Evolutionary conservation across 1,140 invertebrate genomes (phyloP).

Genomic region (Papilio helenus): DNA sequence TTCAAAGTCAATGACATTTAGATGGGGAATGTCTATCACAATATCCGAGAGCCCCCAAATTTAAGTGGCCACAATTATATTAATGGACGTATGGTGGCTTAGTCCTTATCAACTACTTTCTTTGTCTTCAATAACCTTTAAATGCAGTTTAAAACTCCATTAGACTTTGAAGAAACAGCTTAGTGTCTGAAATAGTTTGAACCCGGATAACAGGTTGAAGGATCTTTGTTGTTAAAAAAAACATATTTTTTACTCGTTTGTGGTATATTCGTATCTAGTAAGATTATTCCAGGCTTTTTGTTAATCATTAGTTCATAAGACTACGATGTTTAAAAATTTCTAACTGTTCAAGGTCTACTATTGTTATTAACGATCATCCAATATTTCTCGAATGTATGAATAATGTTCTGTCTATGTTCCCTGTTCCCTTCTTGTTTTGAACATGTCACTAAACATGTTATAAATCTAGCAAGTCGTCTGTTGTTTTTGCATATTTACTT

Average conservation of each 20-base stretch:
- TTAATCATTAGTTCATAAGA: too few species aligned
- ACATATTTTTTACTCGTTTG: neutral
- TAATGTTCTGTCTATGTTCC: neutral
- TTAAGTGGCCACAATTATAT: conserved; percentile 57
- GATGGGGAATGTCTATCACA: conserved; percentile 57
- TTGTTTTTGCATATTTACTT: conserved; percentile 7
- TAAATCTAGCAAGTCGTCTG: neutral
- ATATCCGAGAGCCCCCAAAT: conserved; percentile 50
- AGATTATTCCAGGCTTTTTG: neutral
- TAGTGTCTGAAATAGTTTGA: neutral
- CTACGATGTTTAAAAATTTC: too few species aligned
- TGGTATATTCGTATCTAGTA: neutral
- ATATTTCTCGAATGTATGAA: neutral
- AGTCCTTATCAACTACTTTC: conserved; percentile 17
- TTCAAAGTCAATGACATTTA: conserved; percentile 53
- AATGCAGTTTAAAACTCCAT: neutral
- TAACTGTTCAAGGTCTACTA: too few species aligned
- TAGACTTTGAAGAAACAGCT: neutral
- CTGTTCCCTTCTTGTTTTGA: neutral
- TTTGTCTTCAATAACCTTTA: neutral
- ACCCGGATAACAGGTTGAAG: neutral
- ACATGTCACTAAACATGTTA: neutral
- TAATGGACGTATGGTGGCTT: conserved; percentile 47
- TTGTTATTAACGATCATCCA: neutral
- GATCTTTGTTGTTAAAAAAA: neutral